Base-by-base conservation (phyloP, 2,113 vertebrate genomes). In the Pycnonotus jocosus region DNA sequence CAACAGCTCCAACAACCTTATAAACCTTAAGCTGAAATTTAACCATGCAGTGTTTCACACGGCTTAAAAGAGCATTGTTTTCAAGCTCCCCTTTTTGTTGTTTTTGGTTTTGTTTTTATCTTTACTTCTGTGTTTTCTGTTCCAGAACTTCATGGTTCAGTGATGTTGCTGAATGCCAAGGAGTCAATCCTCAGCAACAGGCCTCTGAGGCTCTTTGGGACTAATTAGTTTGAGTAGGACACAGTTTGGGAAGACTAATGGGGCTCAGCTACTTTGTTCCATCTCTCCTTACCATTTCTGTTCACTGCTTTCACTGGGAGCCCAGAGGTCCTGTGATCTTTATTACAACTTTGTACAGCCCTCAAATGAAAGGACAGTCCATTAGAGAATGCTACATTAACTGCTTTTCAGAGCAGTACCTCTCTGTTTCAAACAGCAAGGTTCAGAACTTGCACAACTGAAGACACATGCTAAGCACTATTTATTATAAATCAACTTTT, bases 191-290 rank as follows among this genome's bases (percentile, higher is more conserved):
- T 40, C 87, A 94, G 66, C 58, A 88, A 45, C 27, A 62, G 33
- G 10, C 44, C 74, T 31, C 40, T 4, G 2, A 85, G 27, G 61
- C 33, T 74, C 71, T 93, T 76, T 74, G 1, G 1, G 66, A 81
- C 31, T 76, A 69, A 91, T 65, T 78, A 84, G 38, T 73, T 58
- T 73, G 47, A 76, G 77, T 73, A 93, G 58, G 92, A 83, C 64
- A 65, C 28, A 14, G 13, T 62, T 84, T 33, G 38, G 69, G 51
- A 58, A 74, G 40, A 79, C 48, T 86, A 74, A 71, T n/a, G 65
- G 81, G 28, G 50, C 33, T 81, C 64, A 71, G 60, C 69, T 78
- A 33, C 69, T 87, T 31, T 65, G 37, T 69, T 87, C 69, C 38
- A 54, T 76, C 42, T 79, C 31, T 72, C 61, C 47, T n/a, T 68